Conservation (phyloP, 2,113 vertebrate genomes). For the Tragelaphus strepsiceros region DNA sequence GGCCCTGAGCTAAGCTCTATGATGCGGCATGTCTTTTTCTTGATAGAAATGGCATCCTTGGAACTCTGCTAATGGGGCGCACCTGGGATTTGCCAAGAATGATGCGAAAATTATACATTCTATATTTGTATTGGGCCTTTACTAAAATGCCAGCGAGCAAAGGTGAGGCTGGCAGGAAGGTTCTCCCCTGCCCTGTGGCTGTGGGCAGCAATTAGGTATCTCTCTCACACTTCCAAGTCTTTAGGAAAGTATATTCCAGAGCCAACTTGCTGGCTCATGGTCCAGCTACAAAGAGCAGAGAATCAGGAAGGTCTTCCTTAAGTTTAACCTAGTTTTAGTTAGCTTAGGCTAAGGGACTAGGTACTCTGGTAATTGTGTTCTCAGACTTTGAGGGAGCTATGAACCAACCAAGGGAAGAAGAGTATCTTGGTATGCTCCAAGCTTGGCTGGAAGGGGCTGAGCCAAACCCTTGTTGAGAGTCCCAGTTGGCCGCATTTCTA, state of each 20-base stretch:
- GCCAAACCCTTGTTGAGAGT: neutral
- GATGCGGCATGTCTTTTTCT: conserved; percentile 73
- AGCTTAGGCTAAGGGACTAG: neutral
- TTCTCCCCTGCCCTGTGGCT: neutral
- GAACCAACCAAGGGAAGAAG: neutral
- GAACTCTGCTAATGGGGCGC: conserved; percentile 67
- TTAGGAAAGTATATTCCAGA: neutral
- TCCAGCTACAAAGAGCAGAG: neutral
- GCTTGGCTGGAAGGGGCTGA: neutral
- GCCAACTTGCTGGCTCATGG: fast-evolving
- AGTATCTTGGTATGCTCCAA: neutral
- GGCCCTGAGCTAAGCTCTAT: conserved; percentile 77
- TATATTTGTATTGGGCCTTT: conserved; percentile 55
- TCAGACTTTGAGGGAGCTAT: neutral
- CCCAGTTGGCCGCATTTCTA: neutral
- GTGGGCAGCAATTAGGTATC: neutral
- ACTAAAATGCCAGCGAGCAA: conserved; percentile 52
- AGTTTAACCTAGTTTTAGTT: neutral
- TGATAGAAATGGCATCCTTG: conserved; percentile 76
- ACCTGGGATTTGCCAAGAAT: conserved; percentile 68
- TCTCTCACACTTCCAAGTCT: neutral
- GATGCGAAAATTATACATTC: conserved; percentile 66
- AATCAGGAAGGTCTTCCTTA: neutral
- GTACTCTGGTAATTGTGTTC: neutral
- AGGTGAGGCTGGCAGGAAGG: conserved; percentile 19